phyloP scores from a whole-genome alignment of 2,113 vertebrate species.

The Pandion haliaetus region DNA sequence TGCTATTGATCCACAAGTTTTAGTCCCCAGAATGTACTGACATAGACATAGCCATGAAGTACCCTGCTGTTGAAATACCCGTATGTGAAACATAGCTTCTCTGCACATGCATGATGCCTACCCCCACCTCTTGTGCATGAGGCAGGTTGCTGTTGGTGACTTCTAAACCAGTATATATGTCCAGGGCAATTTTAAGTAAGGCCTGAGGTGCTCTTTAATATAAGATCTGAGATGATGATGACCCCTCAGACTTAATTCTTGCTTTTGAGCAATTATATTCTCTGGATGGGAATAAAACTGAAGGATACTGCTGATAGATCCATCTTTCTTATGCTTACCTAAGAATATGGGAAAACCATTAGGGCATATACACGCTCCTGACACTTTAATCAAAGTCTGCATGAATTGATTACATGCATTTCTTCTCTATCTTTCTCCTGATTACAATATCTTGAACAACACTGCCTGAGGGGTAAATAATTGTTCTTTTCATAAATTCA shows the following conservation, averaged over 20 bases:
- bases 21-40: not conserved
- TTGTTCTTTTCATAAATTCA: not conserved
- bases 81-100: not conserved
- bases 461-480: not conserved
- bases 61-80: not conserved
- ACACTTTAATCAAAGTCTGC: not conserved
- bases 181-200: not conserved
- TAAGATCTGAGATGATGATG: not conserved
- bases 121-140: not conserved
- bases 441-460: not conserved
- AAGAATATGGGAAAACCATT: not conserved
- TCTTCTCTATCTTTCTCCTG: not conserved
- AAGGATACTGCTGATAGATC: not conserved
- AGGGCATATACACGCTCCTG: not conserved
- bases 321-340: not conserved
- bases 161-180: not conserved
- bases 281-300: not conserved
- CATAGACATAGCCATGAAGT: not conserved
- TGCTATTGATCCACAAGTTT: not conserved
- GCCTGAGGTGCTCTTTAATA: not conserved
- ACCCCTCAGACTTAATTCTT: not conserved
- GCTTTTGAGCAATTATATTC: not conserved
- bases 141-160: not conserved
- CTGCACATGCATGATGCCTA: not conserved
- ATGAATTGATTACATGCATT: not conserved